phyloP scores from a whole-genome alignment of 2,113 vertebrate species.

The Archocentrus centrarchus region DNA sequence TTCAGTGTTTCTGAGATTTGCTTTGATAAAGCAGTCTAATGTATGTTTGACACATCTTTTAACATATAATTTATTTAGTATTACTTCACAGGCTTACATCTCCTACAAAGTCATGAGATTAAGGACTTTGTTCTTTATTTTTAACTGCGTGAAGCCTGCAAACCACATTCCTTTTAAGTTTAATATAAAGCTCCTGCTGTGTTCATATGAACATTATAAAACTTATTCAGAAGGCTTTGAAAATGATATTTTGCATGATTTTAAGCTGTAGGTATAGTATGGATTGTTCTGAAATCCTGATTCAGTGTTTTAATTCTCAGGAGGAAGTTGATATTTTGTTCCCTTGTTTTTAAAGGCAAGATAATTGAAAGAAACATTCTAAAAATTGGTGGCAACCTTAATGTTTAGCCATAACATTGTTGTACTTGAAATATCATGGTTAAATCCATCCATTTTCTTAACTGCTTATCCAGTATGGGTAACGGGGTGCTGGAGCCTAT shows the following conservation, averaged over 20 bases:
- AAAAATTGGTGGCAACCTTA: too few relatives aligned
- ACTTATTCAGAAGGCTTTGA: background rate
- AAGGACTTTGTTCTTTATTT: background rate
- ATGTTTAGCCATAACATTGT: too few relatives aligned
- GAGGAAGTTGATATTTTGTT: too few relatives aligned
- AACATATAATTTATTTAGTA: background rate
- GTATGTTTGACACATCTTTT: background rate
- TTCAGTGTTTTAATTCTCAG: too few relatives aligned
- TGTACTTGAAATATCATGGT: background rate
- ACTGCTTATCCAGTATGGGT: background rate
- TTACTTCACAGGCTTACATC: background rate
- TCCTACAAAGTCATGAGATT: background rate
- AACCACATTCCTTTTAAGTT: background rate
- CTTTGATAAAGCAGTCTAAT: background rate
- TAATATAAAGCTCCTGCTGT: slow-evolving; percentile 1
- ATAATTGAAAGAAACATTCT: too few relatives aligned
- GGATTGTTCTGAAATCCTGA: too few relatives aligned
- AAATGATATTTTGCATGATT: background rate
- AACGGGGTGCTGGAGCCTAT: accelerated
- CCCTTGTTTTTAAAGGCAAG: too few relatives aligned
- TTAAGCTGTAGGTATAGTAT: too few relatives aligned
- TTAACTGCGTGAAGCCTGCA: background rate
- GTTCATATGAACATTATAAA: background rate
- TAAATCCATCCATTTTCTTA: background rate
- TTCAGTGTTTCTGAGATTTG: background rate